Evolutionary conservation across 1,140 invertebrate genomes (phyloP).

Genomic region (Drosophila watanabei): DNA sequence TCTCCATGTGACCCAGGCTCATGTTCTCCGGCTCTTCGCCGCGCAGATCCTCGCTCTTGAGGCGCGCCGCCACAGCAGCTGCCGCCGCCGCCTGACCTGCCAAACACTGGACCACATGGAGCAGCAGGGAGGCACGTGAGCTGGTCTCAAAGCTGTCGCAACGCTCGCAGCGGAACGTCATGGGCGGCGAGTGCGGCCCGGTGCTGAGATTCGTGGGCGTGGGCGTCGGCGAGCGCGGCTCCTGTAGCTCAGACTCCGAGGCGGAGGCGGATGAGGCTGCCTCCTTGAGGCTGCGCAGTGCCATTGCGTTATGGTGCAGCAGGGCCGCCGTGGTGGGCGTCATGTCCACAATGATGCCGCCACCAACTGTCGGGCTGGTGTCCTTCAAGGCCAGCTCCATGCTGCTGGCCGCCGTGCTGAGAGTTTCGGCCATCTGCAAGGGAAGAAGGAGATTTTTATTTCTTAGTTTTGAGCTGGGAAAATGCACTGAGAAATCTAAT

Average conservation of each 20-base stretch:
- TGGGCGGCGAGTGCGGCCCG: slow-evolving; percentile 63
- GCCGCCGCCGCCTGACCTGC: slow-evolving; percentile 69
- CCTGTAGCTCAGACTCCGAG: slow-evolving; percentile 66
- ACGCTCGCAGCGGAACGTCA: slow-evolving; percentile 88
- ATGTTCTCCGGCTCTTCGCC: slow-evolving; percentile 70
- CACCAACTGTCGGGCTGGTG: slow-evolving; percentile 39
- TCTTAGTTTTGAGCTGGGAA: neutral
- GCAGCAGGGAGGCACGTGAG: slow-evolving; percentile 87
- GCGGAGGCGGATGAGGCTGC: slow-evolving; percentile 47
- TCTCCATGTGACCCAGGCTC: slow-evolving; percentile 76
- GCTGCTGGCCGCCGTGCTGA: slow-evolving; percentile 67
- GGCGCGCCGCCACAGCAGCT: slow-evolving; percentile 60
- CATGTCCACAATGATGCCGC: slow-evolving; percentile 77
- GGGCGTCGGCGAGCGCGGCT: slow-evolving; percentile 61
- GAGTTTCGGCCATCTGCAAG: slow-evolving; percentile 79
- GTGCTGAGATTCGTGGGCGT: slow-evolving; percentile 79
- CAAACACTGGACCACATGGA: slow-evolving; percentile 88
- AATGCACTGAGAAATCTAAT: neutral
- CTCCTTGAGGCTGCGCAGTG: slow-evolving; percentile 67
- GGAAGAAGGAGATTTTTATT: neutral
- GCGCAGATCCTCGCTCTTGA: slow-evolving; percentile 70
- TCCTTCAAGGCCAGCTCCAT: slow-evolving; percentile 82
- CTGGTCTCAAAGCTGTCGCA: slow-evolving; percentile 90
- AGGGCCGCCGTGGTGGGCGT: slow-evolving; percentile 76
- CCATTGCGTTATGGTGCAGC: slow-evolving; percentile 76